Evolutionary conservation across 1,140 invertebrate genomes (phyloP).

Genomic region (Drosophila rhopaloa): DNA sequence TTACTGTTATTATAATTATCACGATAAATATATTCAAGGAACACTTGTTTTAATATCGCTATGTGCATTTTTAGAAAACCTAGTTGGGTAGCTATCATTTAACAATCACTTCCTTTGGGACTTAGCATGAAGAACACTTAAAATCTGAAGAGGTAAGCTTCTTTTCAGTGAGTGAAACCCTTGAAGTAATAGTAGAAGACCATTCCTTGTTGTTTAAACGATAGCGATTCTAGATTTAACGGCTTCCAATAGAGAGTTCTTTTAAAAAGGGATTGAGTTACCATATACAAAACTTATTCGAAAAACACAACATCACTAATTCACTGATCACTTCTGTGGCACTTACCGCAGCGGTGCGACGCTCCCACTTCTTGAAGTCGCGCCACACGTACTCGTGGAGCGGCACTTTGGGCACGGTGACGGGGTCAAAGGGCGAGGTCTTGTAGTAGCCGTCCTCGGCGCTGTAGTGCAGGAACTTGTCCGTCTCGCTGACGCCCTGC

Average conservation of each 20-base stretch:
- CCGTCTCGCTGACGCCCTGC: slow-evolving; percentile 59
- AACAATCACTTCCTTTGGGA: no score
- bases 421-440: slow-evolving; percentile 85
- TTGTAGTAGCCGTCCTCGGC: slow-evolving; percentile 77
- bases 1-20: no score
- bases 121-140: no score
- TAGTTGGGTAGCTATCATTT: no score
- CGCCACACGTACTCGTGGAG: slow-evolving; percentile 89
- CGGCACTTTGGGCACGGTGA: slow-evolving; percentile 86
- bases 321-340: slow-evolving; percentile 13
- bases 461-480: slow-evolving; percentile 72
- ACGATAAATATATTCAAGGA: no score
- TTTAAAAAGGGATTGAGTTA: background rate
- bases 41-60: no score
- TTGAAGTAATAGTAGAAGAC: background rate
- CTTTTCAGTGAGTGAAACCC: background rate
- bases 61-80: no score
- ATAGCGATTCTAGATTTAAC: background rate
- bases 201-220: background rate
- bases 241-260: background rate
- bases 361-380: slow-evolving; percentile 87
- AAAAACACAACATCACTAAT: background rate
- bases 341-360: slow-evolving; percentile 87
- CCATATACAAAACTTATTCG: no score
- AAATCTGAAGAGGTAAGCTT: background rate